These are phyloP conservation scores for Phaethon lepturus DNA, from an alignment of 2,113 vertebrate species.

Conservation along the genomic window DNA sequence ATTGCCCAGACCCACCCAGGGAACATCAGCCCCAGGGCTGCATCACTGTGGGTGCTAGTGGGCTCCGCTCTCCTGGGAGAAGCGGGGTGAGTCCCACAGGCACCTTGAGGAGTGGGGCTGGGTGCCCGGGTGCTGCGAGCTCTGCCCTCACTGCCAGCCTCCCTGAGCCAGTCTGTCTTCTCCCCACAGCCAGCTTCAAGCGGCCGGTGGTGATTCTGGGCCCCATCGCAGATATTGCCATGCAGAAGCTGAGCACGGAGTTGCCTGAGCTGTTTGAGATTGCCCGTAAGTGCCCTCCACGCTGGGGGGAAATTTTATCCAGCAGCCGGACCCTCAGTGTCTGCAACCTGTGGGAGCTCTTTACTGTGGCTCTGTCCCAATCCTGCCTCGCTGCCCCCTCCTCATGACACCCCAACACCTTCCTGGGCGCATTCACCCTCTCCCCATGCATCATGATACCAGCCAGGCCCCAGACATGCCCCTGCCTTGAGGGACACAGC, in stretches of 20 bases:
- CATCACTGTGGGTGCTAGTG: not conserved
- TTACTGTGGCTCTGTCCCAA: not conserved
- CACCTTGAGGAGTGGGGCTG: accelerated
- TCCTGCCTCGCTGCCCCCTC: not conserved
- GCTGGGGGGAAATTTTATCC: accelerated
- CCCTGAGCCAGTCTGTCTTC: not conserved
- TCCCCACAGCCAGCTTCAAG: conserved; percentile 88
- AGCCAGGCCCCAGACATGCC: not conserved
- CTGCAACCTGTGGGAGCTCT: not conserved
- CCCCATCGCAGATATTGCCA: conserved; percentile 92
- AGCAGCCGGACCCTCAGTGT: not conserved
- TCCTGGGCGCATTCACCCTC: not conserved
- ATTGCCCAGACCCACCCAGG: not conserved
- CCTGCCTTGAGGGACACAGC: not conserved
- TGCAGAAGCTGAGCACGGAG: conserved; percentile 88
- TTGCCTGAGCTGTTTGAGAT: conserved; percentile 87
- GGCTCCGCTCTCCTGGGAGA: not conserved
- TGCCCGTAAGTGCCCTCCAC: conserved; percentile 78
- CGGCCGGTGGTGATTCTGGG: conserved; percentile 94
- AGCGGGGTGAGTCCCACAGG: accelerated
- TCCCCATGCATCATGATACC: not conserved
- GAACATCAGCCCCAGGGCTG: accelerated
- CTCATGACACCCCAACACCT: not conserved
- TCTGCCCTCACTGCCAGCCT: not conserved
- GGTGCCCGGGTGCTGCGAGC: not conserved